Evolutionary conservation across 2,113 vertebrate species (phyloP).

Genomic region (Alligator mississippiensis): DNA sequence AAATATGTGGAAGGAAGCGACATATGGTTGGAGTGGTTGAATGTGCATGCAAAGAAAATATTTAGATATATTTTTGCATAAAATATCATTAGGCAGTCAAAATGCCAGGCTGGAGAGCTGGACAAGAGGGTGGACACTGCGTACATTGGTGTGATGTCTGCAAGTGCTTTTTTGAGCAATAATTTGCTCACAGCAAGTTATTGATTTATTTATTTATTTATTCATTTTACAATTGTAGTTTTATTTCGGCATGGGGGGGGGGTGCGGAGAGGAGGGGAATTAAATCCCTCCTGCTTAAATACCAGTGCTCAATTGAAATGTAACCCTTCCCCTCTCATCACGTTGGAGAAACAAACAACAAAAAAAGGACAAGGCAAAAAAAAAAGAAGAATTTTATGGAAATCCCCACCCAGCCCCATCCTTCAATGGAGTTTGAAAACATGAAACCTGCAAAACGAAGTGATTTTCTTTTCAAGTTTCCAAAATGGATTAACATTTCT

Average conservation of each 20-base stretch:
- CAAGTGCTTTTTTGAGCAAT: neutral
- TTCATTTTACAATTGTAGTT: neutral
- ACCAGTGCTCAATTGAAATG: neutral
- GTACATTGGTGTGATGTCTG: neutral
- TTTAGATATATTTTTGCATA: neutral
- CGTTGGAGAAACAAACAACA: neutral
- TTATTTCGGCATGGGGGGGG: neutral
- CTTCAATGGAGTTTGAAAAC: neutral
- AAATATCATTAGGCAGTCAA: neutral
- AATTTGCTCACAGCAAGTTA: neutral
- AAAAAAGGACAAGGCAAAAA: neutral
- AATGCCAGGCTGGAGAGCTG: neutral
- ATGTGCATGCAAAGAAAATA: neutral
- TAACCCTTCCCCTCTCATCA: neutral
- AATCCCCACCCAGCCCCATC: neutral
- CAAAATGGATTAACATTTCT: neutral
- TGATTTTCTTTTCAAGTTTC: neutral
- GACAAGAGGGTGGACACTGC: neutral
- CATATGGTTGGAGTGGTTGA: neutral
- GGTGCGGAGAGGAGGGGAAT: neutral
- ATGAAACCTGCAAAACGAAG: neutral
- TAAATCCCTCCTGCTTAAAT: neutral
- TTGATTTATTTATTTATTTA: neutral
- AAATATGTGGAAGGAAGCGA: conserved; percentile 10
- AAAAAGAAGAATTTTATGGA: neutral